A percentile compares a stretch with the other conserved stretches of the same genome.
phyloP scores from a whole-genome alignment of 2,113 vertebrate species.

The Theristicus caerulescens region DNA sequence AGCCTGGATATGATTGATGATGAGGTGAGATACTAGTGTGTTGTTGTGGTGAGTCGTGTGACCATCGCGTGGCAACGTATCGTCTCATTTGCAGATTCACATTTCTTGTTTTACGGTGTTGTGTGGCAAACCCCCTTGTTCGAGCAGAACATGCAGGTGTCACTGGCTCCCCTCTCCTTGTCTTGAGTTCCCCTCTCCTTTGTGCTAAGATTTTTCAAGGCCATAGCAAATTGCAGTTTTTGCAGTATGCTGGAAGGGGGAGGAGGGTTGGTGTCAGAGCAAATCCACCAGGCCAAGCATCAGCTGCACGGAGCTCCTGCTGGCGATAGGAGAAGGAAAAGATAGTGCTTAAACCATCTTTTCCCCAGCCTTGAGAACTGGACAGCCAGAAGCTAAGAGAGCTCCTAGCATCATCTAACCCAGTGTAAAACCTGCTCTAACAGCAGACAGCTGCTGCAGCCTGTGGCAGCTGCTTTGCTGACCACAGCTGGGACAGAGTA shows the following conservation, averaged over 20 bases:
- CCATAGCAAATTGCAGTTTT: neutral
- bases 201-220: neutral
- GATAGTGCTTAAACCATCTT: neutral
- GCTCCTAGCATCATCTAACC: neutral
- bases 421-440: neutral
- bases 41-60: constrained; percentile 10
- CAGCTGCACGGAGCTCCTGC: neutral
- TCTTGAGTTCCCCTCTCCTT: neutral
- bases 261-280: neutral
- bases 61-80: neutral
- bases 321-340: neutral
- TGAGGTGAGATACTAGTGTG: constrained; percentile 87
- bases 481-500: neutral
- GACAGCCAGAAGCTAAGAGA: neutral
- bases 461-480: constrained; percentile 18
- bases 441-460: neutral
- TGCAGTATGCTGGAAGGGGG: neutral
- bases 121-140: neutral
- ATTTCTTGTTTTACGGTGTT: neutral
- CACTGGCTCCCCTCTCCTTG: neutral
- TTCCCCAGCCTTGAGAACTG: neutral
- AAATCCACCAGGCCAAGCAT: neutral
- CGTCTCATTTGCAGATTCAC: neutral
- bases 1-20: constrained; percentile 99
- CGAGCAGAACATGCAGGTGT: neutral